Evolutionary conservation across 2,888 invertebrate species (phyloP).

Genomic region (Callosobruchus maculatus): DNA sequence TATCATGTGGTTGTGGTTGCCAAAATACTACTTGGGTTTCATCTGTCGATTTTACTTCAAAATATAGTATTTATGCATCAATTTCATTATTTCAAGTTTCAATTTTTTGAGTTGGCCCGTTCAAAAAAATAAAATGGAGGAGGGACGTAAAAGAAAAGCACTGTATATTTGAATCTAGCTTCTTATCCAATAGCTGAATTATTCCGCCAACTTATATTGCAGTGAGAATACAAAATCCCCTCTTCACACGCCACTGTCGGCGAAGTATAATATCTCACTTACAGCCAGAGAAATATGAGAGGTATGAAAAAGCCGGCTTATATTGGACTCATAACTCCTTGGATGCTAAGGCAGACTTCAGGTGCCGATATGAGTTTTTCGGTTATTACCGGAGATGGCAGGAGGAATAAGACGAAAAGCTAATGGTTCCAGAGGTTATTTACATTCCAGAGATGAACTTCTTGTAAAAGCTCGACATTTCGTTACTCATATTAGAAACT

Average conservation of each 20-base stretch:
- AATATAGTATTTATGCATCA: too few relatives aligned
- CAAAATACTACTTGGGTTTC: too few relatives aligned
- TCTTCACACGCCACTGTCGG: not conserved
- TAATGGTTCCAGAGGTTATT: not conserved
- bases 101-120: too few relatives aligned
- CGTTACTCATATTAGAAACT: not conserved
- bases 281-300: not conserved
- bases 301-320: not conserved
- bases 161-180: too few relatives aligned
- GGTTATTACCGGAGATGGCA: not conserved
- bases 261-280: not conserved
- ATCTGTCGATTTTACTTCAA: too few relatives aligned
- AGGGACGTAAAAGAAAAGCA: too few relatives aligned
- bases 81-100: too few relatives aligned
- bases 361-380: not conserved
- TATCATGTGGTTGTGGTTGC: too few relatives aligned
- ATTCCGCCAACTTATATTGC: too few relatives aligned
- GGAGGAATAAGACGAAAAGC: not conserved
- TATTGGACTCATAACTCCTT: not conserved
- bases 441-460: not conserved
- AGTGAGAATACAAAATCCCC: too few relatives aligned
- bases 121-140: too few relatives aligned
- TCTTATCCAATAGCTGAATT: too few relatives aligned
- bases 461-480: not conserved
- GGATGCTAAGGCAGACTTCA: not conserved